These are phyloP conservation scores for Pollachius pollachius DNA, from an alignment of 2,113 vertebrate genomes.

Conservation along the genomic window DNA sequence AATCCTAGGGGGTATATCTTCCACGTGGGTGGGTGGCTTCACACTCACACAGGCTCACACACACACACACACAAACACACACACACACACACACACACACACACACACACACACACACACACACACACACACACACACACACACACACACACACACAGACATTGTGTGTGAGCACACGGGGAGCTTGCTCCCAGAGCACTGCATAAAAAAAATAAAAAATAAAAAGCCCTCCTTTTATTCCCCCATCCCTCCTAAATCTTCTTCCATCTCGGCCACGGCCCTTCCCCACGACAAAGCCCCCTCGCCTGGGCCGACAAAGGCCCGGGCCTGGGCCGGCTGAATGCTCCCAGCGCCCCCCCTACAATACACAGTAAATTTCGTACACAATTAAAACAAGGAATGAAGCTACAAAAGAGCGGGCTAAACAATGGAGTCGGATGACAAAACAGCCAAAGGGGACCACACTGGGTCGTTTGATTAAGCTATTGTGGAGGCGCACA, in stretches of 20 bases:
- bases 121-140: slow-evolving; percentile 10
- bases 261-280: slow-evolving; percentile 60
- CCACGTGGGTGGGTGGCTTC: slow-evolving; percentile 53
- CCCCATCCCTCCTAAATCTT: slow-evolving; percentile 71
- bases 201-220: slow-evolving; percentile 7
- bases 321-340: slow-evolving; percentile 58
- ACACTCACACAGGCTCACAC: slow-evolving; percentile 28
- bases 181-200: slow-evolving; percentile 48
- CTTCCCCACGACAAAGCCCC: slow-evolving; percentile 65
- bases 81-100: too few species aligned
- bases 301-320: slow-evolving; percentile 49
- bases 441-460: slow-evolving; percentile 74
- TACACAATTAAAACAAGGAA: slow-evolving; percentile 73
- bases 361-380: slow-evolving; percentile 79
- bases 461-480: slow-evolving; percentile 69
- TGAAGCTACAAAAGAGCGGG: slow-evolving; percentile 69
- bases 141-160: slow-evolving; percentile 22
- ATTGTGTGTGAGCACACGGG: slow-evolving; percentile 51
- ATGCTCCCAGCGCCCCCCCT: slow-evolving; percentile 62
- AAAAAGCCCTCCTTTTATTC: slow-evolving; percentile 59
- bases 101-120: too few species aligned
- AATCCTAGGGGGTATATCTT: slow-evolving; percentile 32
- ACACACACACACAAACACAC: too few species aligned
- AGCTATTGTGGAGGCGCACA: slow-evolving; percentile 67
- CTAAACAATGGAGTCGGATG: slow-evolving; percentile 71